A percentile compares a stretch with the other conserved stretches of the same genome.
Conservation (phyloP, 2,113 vertebrate genomes). For the Catharus bicknelli region DNA sequence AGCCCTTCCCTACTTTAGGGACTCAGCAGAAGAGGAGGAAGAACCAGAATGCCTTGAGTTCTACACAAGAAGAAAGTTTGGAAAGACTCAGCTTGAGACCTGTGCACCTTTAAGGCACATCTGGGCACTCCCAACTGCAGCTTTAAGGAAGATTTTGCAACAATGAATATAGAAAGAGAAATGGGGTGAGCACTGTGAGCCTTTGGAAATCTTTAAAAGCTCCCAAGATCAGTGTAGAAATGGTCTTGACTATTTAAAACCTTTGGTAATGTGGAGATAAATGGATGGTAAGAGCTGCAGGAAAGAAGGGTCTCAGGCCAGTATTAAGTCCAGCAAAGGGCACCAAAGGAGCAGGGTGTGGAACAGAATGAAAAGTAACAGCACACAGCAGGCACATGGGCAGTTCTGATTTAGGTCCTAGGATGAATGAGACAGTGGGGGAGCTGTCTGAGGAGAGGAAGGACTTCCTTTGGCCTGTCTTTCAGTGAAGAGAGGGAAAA, state of each 20-base stretch:
- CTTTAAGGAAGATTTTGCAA: background rate
- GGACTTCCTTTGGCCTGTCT: background rate
- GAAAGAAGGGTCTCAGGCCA: background rate
- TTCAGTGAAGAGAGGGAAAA: background rate
- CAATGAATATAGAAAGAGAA: background rate
- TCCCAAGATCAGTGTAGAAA: background rate
- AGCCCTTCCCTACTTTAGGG: background rate
- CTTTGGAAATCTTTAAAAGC: background rate
- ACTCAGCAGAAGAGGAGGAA: background rate
- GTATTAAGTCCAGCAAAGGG: background rate
- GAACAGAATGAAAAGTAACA: background rate
- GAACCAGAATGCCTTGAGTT: background rate
- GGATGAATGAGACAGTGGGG: background rate
- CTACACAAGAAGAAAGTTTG: background rate
- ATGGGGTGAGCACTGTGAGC: background rate
- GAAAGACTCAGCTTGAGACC: background rate
- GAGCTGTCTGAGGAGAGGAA: background rate
- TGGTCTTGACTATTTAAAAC: background rate
- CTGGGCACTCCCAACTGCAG: background rate
- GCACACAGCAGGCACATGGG: rapidly evolving
- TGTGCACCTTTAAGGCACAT: background rate
- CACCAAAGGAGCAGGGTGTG: background rate
- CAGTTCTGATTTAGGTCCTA: background rate
- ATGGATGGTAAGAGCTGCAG: background rate
- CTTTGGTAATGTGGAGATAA: background rate